Evolutionary conservation across 2,113 vertebrate genomes (phyloP), one percentile per base, ranked within the genome.

Genomic region (Zapornia atra): DNA sequence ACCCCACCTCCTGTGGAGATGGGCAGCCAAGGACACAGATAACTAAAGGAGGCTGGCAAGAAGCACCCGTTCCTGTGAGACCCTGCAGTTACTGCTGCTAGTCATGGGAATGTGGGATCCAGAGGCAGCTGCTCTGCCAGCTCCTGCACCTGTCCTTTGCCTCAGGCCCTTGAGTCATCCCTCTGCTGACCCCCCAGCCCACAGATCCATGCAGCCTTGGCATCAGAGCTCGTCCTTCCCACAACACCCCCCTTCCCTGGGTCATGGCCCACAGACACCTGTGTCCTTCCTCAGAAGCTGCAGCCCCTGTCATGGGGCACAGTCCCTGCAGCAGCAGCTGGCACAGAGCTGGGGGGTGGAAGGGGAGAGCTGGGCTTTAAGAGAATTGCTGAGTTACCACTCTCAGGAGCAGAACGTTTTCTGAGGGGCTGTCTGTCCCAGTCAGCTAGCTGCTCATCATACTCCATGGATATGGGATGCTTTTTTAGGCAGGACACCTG

Each of bases 401-500:
- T 9, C 31, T 2, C 7, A 19, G 83, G 38, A 64, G 69, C 50
- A 77, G 75, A 50, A 38, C 2, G 1, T 2, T 46, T 70, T 2
- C 65, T 65, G 7, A 14, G 59, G 70, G 42, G 50, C 50, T 51
- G 75, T 2, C 38, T 21, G 72, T 57, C 56, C 54, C 82, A 31
- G 50, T 9, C 92, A 57, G 50, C 5, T 25, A 13, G 40, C 75
- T 63, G 77, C 82, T 40, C 68, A 3, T 19, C 18, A 12, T 2
- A 12, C 34, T 59, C 73, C 54, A 1, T 3, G 46, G 15, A 1
- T 4, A 15, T 4, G 22, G 29, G 70, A 50, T 0, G 46, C 31
- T 38, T 75, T 33, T 82, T 63, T 8, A 26, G 75, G 70, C 80
- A 66, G 76, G 57, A 92, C 95, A 95, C 90, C 94, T 91, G 94